Base-by-base conservation (phyloP, 2,797 vertebrate genomes). In the Sitta carolinensis region DNA sequence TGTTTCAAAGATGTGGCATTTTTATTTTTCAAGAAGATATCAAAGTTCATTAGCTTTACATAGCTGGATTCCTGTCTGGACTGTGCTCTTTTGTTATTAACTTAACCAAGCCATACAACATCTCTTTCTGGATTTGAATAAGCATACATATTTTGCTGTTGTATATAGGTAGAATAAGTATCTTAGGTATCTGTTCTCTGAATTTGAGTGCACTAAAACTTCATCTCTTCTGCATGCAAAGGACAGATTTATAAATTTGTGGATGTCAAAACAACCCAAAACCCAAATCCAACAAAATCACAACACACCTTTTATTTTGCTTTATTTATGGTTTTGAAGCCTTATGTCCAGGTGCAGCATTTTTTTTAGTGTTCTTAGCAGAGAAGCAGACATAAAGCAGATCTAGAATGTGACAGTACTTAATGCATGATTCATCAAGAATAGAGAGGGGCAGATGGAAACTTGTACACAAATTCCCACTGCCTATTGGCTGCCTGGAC, bases 391-490 rank as follows among this genome's bases (percentile, higher is more conserved):
- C 62, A 73, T 68, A 91, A 87, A 94, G 63, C 74, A 92, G 74
- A 92, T 77, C 38, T 48, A 90, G 74, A 77, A 73, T 84, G 63
- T 66, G 55, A 34, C 27, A 47, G n/a, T 32, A 63, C 29, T 83
- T 10, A 8, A 86, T 59, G 75, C 16, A 29, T 13, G 59, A 90
- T 90, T 87, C 34, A 77, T 95, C 59, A 87, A 42, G 55, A 90
- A 69, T 38, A 84, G 90, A 76, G 73, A 84, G 50, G 51, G 50
- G 76, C 87, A 94, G 83, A 93, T 85, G 84, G 68, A 94, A 93
- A 57, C 59, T 77, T 74, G 27, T 17, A 63, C 40, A 84, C 55
- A 83, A 89, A 50, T n/a, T 80, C 13, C 9, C 5, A 5, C 32
- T 77, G 48, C 16, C 29, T 84, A 0, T 32, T 7, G 63, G 45